phyloP scores from a whole-genome alignment of 2,888 invertebrate species.

The Acrocyrtus sp. region DNA sequence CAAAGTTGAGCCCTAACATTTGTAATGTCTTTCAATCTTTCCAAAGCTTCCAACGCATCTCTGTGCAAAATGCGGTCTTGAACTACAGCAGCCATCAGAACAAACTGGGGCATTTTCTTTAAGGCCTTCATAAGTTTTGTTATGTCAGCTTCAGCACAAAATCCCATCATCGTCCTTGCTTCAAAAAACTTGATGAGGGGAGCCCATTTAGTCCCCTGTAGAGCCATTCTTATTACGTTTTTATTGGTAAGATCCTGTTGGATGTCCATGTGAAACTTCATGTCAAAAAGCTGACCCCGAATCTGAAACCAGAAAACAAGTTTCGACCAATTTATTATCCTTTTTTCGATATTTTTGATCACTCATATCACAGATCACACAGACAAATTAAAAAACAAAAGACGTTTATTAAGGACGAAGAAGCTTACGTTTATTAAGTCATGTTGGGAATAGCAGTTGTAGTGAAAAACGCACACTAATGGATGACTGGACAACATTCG shows the following conservation, averaged over 20 bases:
- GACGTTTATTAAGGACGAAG: too few species aligned
- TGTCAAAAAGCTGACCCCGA: conserved; percentile 48
- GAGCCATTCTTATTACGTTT: conserved; percentile 74
- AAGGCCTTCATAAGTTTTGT: conserved; percentile 73
- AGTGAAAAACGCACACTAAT: conserved; percentile 78
- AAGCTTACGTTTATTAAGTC: conserved; percentile 74
- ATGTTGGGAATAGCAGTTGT: conserved; percentile 76
- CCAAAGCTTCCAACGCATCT: conserved; percentile 48
- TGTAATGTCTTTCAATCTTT: conserved; percentile 17
- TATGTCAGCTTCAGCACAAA: conserved; percentile 75
- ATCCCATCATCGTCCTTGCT: conserved; percentile 75
- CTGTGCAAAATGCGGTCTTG: conserved; percentile 54
- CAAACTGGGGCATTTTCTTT: conserved; percentile 77
- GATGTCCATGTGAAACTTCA: conserved; percentile 50
- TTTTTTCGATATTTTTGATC: neutral
- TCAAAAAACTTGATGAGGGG: conserved; percentile 74
- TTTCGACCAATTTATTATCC: neutral
- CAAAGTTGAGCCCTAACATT: conserved; percentile 41
- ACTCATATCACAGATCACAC: neutral
- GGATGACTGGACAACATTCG: conserved; percentile 78
- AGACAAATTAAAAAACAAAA: too few species aligned
- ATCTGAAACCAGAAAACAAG: conserved; percentile 33
- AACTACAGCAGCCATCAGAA: conserved; percentile 72
- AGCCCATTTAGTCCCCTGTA: conserved; percentile 76
- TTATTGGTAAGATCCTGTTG: conserved; percentile 63